Base-by-base conservation (phyloP, 2,888 invertebrate genomes). In the Coenonympha glycerion region DNA sequence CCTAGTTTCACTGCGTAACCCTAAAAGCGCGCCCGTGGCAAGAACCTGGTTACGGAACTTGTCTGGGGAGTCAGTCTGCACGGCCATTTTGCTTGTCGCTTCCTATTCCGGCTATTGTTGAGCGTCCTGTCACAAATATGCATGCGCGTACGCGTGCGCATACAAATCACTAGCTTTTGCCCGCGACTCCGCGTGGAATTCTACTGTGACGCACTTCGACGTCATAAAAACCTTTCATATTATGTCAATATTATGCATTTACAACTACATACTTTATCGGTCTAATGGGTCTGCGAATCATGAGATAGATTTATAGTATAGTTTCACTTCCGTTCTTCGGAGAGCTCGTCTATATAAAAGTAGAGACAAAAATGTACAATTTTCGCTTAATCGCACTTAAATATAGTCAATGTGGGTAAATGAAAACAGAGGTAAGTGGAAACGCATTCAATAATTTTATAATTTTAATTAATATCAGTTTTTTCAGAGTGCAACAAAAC, bases 101-200 rank as follows among this genome's bases (percentile, higher is more conserved):
- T 84, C 84, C 85, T 81, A 84, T 84, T 85, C 84, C 85, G 84
- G 84, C 83, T 80, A 84, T 84, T 85, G 85, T 85, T 77, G 74
- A 70, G 76, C 82, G 80, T 82, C 82, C 82, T 81, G 83, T 76
- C 71, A 65, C 69, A 63, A 68, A 69, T 68, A 70, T 66, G 69
- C 69, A 71, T 73, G 69, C 71, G 71, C 72, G 55, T 57, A 63
- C 64, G 55, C 62, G 61, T 66, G 69, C 69, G 65, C 73, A 71
- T 69, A 73, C 67, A 63, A 63, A 60, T 58, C 41, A 59, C 53
- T 55, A 62, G 56, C 61, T 62, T 60, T 59, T 57, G 58, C 58
- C 51, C 60, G 55, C 58, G 57, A 52, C 58, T 57, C 53, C 49
- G 55, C 61, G 44, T 56, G 56, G 47, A 37, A 39, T 51, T 49